These are phyloP conservation scores for Cartodere bifasciata DNA, from an alignment of 2,888 invertebrate genomes.

Conservation along the genomic window DNA sequence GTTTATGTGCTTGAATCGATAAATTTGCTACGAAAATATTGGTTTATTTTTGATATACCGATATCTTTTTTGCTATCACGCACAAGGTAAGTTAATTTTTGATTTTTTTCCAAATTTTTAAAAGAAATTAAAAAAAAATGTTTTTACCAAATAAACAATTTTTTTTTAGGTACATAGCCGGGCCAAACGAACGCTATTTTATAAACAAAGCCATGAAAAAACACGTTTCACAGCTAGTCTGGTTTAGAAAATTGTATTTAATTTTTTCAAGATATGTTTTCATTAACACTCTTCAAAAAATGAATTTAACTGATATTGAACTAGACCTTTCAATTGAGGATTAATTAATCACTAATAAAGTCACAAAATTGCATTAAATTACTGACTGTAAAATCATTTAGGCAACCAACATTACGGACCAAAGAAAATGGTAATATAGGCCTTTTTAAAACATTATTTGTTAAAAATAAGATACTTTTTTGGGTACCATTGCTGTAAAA, in stretches of 20 bases:
- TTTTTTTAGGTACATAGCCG: slow-evolving; percentile 49
- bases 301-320: slow-evolving; percentile 63
- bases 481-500: too few relatives aligned
- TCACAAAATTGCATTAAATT: too few relatives aligned
- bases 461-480: too few relatives aligned
- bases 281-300: slow-evolving; percentile 73
- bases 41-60: slow-evolving; percentile 70
- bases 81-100: slow-evolving; percentile 50
- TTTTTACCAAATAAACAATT: slow-evolving; percentile 1
- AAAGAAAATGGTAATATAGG: too few relatives aligned
- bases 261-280: slow-evolving; percentile 80
- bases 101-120: slow-evolving; percentile 1
- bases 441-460: too few relatives aligned
- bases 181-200: slow-evolving; percentile 44
- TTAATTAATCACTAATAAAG: too few relatives aligned
- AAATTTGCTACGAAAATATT: slow-evolving; percentile 76
- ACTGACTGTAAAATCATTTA: too few relatives aligned
- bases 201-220: slow-evolving; percentile 69
- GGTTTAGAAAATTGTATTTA: slow-evolving; percentile 88
- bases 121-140: background rate
- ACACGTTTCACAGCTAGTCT: slow-evolving; percentile 85
- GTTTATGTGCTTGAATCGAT: slow-evolving; percentile 77
- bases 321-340: slow-evolving; percentile 57
- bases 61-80: slow-evolving; percentile 66
- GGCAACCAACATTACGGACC: too few relatives aligned